Percentiles rank a stretch among this genome's conserved stretches.
Conservation (phyloP, 2,888 invertebrate species). For the Elegia similella region DNA sequence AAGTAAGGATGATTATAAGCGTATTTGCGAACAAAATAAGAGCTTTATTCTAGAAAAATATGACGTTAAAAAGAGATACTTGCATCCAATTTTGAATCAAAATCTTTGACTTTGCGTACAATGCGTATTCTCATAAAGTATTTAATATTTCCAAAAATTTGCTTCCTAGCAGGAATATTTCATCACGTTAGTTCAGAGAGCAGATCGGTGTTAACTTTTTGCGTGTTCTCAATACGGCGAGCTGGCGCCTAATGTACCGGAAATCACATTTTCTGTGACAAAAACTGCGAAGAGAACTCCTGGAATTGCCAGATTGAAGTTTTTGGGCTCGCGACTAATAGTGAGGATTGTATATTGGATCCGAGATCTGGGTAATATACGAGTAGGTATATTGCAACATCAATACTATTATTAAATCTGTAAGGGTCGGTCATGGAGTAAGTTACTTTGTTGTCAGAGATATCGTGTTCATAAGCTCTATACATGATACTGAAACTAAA, state of each 20-base stretch:
- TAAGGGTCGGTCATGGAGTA: too few species aligned
- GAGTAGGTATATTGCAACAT: not conserved
- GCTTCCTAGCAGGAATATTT: slow-evolving; percentile 22
- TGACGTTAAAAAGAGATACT: too few species aligned
- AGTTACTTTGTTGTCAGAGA: too few species aligned
- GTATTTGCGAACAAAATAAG: too few species aligned
- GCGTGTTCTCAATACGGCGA: slow-evolving; percentile 27
- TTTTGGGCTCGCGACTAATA: slow-evolving; percentile 16
- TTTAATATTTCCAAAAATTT: not conserved
- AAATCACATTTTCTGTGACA: slow-evolving; percentile 35
- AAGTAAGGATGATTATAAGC: too few species aligned
- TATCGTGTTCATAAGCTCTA: too few species aligned
- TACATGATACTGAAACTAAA: too few species aligned
- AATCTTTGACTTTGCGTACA: too few species aligned
- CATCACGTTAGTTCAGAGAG: slow-evolving; percentile 20
- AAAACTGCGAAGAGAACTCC: slow-evolving; percentile 25
- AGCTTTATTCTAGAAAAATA: too few species aligned
- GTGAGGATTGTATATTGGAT: not conserved
- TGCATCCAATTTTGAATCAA: too few species aligned
- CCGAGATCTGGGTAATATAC: not conserved
- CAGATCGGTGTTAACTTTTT: slow-evolving; percentile 33
- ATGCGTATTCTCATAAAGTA: not conserved
- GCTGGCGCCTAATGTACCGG: slow-evolving; percentile 35
- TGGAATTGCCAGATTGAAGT: slow-evolving; percentile 23
- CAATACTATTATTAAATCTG: too few species aligned